phyloP scores from a whole-genome alignment of 1,140 invertebrate species.

The Metopolophium dirhodum region DNA sequence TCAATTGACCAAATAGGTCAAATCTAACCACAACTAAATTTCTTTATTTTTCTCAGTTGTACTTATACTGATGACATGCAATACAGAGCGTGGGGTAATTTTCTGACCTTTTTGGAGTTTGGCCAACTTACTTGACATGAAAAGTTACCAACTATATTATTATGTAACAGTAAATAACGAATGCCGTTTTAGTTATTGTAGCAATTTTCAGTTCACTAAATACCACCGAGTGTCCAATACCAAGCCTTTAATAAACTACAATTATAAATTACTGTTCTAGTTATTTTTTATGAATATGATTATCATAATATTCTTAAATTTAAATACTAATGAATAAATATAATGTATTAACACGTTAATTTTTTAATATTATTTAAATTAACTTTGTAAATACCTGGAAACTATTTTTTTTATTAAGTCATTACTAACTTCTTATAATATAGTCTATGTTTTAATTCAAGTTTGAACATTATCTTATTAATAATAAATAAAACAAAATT shows the following conservation, averaged over 20 bases:
- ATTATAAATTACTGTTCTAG: background rate
- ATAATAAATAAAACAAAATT: background rate
- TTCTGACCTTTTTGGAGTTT: slow-evolving; percentile 40
- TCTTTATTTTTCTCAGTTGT: background rate
- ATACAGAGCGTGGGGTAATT: slow-evolving; percentile 33
- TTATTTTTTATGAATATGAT: background rate
- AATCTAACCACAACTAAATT: background rate
- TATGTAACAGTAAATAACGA: slow-evolving; percentile 30
- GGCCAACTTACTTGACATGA: slow-evolving; percentile 34
- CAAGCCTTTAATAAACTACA: background rate
- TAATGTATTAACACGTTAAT: background rate
- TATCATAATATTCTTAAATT: background rate
- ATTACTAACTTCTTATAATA: background rate
- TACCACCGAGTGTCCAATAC: background rate
- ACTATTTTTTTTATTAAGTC: background rate
- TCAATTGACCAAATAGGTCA: background rate
- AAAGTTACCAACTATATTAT: slow-evolving; percentile 39
- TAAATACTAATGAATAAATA: background rate
- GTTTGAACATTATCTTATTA: background rate
- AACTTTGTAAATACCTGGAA: background rate
- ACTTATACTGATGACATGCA: slow-evolving; percentile 16
- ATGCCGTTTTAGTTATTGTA: background rate
- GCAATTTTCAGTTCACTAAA: slow-evolving; percentile 9
- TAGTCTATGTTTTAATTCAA: background rate
- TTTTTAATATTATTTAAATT: slow-evolving; percentile 2